phyloP scores from a whole-genome alignment of 2,113 vertebrate genomes.

The Onychostruthus taczanowskii region DNA sequence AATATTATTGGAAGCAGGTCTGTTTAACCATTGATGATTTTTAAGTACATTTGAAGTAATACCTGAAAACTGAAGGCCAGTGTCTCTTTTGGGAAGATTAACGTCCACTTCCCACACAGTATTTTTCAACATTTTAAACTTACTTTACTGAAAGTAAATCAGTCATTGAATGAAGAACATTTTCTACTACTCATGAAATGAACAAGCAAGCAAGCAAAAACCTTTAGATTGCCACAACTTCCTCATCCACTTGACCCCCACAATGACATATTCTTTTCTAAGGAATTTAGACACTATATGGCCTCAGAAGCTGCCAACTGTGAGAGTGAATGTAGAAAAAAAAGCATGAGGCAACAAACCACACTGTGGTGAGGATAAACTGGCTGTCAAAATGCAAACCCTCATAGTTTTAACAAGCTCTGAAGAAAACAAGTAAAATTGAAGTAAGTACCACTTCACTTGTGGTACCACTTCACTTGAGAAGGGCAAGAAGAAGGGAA shows the following conservation, averaged over 20 bases:
- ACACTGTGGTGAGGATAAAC: background rate
- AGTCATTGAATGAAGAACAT: background rate
- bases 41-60: background rate
- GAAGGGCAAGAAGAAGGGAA: background rate
- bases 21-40: conserved; percentile 17
- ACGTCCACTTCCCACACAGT: background rate
- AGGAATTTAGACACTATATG: background rate
- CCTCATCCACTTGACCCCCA: background rate
- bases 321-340: background rate
- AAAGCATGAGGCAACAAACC: background rate
- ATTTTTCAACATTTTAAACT: background rate
- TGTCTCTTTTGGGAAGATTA: background rate
- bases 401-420: background rate
- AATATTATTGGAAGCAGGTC: conserved; percentile 10
- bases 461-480: background rate
- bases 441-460: background rate
- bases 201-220: background rate
- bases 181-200: background rate
- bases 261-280: background rate
- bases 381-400: background rate
- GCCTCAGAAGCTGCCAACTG: background rate
- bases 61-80: conserved; percentile 1
- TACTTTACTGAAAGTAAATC: background rate
- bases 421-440: background rate
- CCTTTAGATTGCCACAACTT: background rate